Evolutionary conservation across 2,113 vertebrate genomes (phyloP).

Genomic region (Calyptommatus sinebrachiatus): DNA sequence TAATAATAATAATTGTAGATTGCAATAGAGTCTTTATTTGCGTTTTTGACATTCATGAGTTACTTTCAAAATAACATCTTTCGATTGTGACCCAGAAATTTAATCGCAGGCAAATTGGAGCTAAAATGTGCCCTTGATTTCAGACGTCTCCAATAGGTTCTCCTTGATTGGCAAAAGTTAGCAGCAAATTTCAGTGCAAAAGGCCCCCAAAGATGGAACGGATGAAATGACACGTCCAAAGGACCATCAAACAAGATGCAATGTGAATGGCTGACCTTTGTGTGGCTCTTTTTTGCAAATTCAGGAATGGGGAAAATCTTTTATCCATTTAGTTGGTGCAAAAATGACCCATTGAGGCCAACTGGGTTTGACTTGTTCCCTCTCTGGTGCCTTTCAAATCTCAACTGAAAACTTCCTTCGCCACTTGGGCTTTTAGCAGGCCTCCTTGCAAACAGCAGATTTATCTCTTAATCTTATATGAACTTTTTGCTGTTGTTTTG

Average conservation of each 20-base stretch:
- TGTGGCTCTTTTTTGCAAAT: not conserved
- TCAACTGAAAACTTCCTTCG: too few relatives aligned
- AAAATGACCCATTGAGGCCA: constrained; percentile 7
- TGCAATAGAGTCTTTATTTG: not conserved
- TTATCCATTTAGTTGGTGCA: fast-evolving
- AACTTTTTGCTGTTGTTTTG: too few relatives aligned
- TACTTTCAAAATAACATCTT: not conserved
- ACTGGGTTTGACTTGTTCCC: not conserved
- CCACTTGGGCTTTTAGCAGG: too few relatives aligned
- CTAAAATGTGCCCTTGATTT: not conserved
- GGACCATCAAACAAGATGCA: too few relatives aligned
- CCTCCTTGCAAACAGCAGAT: too few relatives aligned
- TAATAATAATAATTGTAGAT: constrained; percentile 2
- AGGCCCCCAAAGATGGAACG: too few relatives aligned
- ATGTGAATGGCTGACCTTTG: too few relatives aligned
- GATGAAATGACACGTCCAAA: too few relatives aligned
- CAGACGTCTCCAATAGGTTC: constrained; percentile 14
- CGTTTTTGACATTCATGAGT: not conserved
- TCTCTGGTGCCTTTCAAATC: too few relatives aligned
- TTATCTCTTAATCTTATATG: too few relatives aligned
- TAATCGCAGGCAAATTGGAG: not conserved
- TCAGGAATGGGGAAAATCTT: not conserved
- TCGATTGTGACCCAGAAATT: not conserved
- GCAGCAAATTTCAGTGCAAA: too few relatives aligned
- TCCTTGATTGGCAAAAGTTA: not conserved